phyloP scores from a whole-genome alignment of 2,888 invertebrate genomes.

The Tetropium fuscum region DNA sequence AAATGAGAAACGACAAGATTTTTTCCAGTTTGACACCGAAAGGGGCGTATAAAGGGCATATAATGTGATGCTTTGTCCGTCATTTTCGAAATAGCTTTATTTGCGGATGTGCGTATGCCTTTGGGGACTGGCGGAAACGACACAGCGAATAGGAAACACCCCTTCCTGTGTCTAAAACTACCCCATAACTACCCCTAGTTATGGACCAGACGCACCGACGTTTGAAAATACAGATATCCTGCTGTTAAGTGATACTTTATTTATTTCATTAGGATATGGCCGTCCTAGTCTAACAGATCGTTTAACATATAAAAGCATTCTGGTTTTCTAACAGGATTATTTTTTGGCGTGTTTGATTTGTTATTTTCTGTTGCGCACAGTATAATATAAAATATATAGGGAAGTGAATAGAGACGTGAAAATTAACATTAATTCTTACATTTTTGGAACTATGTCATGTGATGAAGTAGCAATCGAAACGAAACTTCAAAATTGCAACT shows the following conservation, averaged over 20 bases:
- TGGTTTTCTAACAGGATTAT: too few relatives aligned
- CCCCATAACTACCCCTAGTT: conserved; percentile 38
- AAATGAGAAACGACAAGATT: conserved; percentile 6
- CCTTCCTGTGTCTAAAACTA: conserved; percentile 56
- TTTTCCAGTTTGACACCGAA: conserved; percentile 8
- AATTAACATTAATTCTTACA: too few relatives aligned
- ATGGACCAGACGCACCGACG: conserved; percentile 37
- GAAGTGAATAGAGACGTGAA: too few relatives aligned
- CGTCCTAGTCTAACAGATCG: too few relatives aligned
- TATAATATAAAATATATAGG: too few relatives aligned
- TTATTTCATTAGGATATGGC: conserved; percentile 17
- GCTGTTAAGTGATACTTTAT: conserved; percentile 32
- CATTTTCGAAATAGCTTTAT: conserved; percentile 41
- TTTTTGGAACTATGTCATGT: too few relatives aligned
- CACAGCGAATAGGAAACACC: conserved; percentile 55
- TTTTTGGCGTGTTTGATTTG: too few relatives aligned
- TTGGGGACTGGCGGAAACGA: conserved; percentile 53
- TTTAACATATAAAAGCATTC: too few relatives aligned
- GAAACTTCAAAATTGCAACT: too few relatives aligned
- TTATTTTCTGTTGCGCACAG: too few relatives aligned
- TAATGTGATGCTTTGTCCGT: conserved; percentile 35
- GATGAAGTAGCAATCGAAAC: too few relatives aligned
- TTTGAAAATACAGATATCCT: conserved; percentile 37
- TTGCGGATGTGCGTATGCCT: conserved; percentile 45
- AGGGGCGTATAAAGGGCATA: conserved; percentile 18